Evolutionary conservation across 2,888 invertebrate genomes (phyloP).

Genomic region (Cheilosia impressa): DNA sequence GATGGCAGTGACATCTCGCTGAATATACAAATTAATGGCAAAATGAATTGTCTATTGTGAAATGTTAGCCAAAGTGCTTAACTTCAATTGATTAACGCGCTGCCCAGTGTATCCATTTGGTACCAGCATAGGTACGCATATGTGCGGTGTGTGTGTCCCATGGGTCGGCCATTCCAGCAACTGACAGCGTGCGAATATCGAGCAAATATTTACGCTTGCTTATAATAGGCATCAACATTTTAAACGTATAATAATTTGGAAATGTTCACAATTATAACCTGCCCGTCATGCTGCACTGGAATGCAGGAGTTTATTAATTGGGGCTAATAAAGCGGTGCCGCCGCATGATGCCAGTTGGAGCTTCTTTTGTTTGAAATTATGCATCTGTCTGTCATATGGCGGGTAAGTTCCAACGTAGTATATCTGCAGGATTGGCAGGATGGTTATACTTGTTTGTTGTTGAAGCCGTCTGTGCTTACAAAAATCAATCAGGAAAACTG

Average conservation of each 20-base stretch:
- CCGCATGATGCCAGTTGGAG: too few species aligned
- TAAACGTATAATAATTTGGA: constrained; percentile 34
- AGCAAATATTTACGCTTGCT: constrained; percentile 35
- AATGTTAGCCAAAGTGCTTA: constrained; percentile 55
- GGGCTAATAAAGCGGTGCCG: too few species aligned
- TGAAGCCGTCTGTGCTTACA: too few species aligned
- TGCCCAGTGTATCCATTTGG: constrained; percentile 7
- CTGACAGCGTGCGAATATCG: constrained; percentile 22
- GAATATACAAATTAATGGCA: constrained; percentile 66
- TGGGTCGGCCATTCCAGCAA: neutral
- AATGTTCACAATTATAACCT: neutral
- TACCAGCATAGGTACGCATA: too few species aligned
- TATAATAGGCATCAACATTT: constrained; percentile 36
- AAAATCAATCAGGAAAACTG: too few species aligned
- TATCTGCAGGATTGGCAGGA: too few species aligned
- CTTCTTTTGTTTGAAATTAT: too few species aligned
- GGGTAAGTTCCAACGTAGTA: too few species aligned
- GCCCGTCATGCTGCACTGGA: too few species aligned
- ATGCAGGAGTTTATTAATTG: too few species aligned
- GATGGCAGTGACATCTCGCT: constrained; percentile 66
- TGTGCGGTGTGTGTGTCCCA: neutral
- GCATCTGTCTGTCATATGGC: too few species aligned
- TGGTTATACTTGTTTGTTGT: too few species aligned
- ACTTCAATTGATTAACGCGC: constrained; percentile 51
- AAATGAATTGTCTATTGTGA: constrained; percentile 66